These are phyloP conservation scores for Ambastaia sidthimunki DNA, from an alignment of 2,797 vertebrate genomes.

Conservation along the genomic window DNA sequence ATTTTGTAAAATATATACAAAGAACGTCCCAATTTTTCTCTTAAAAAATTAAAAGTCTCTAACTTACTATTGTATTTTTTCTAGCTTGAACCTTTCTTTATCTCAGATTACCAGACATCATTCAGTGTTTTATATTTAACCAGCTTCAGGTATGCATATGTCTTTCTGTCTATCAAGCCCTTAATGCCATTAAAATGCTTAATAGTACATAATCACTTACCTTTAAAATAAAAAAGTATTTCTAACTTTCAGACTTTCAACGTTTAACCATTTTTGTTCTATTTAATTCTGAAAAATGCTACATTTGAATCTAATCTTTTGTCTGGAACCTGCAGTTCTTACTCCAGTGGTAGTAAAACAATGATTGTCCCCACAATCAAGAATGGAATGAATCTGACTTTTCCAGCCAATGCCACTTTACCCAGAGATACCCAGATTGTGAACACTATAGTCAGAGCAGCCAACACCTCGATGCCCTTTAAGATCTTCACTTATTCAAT, in stretches of 20 bases:
- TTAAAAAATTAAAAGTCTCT: too few relatives aligned
- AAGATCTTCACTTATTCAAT: constrained; percentile 55
- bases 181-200: too few relatives aligned
- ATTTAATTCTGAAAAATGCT: neutral
- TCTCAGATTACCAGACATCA: neutral
- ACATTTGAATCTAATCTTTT: neutral
- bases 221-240: too few relatives aligned
- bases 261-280: too few relatives aligned
- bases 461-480: constrained; percentile 57
- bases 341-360: constrained; percentile 32
- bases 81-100: constrained; percentile 60
- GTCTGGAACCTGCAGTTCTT: neutral
- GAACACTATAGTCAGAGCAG: constrained; percentile 51
- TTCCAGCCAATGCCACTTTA: constrained; percentile 37
- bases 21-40: too few relatives aligned
- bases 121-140: constrained; percentile 52
- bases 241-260: too few relatives aligned
- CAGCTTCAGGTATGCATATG: constrained; percentile 33
- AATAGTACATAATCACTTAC: neutral
- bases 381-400: constrained; percentile 4
- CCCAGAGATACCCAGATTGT: constrained; percentile 49
- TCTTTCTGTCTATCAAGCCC: neutral
- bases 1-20: neutral
- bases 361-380: constrained; percentile 38
- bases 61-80: neutral